phyloP scores from a whole-genome alignment of 2,888 invertebrate species.

The Matsumyia berberina region DNA sequence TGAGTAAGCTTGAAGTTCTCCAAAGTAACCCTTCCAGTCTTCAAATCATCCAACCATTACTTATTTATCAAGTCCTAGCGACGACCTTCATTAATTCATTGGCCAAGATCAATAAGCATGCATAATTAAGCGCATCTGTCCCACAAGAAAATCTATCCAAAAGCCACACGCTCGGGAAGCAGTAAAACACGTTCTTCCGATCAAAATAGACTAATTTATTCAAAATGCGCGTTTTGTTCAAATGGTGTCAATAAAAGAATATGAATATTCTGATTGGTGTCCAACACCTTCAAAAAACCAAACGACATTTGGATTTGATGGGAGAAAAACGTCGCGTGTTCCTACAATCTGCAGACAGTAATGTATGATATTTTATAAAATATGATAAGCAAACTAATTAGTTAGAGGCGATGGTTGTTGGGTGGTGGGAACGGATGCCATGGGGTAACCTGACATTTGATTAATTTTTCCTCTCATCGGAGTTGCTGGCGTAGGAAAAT shows the following conservation, averaged over 20 bases:
- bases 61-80: too few relatives aligned
- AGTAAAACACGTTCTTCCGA: not conserved
- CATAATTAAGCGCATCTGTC: too few relatives aligned
- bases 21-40: too few relatives aligned
- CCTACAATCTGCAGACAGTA: not conserved
- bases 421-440: conserved; percentile 4
- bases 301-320: too few relatives aligned
- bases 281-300: conserved; percentile 5
- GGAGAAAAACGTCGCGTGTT: not conserved
- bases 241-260: not conserved
- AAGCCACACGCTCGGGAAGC: not conserved
- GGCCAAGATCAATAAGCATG: too few relatives aligned
- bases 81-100: too few relatives aligned
- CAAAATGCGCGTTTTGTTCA: conserved; percentile 7
- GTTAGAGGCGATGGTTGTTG: not conserved
- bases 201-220: not conserved
- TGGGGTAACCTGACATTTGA: conserved; percentile 4
- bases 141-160: not conserved
- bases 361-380: conserved; percentile 11
- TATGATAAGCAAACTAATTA: conserved; percentile 15
- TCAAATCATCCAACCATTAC: too few relatives aligned
- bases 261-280: conserved; percentile 3
- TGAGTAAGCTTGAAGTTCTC: too few relatives aligned
- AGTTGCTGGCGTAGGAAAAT: not conserved
- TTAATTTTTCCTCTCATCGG: conserved; percentile 8